A percentile compares a stretch with the other conserved stretches of the same genome.
Evolutionary conservation across 2,113 vertebrate genomes (phyloP).

Genomic region (Empidonax alnorum): DNA sequence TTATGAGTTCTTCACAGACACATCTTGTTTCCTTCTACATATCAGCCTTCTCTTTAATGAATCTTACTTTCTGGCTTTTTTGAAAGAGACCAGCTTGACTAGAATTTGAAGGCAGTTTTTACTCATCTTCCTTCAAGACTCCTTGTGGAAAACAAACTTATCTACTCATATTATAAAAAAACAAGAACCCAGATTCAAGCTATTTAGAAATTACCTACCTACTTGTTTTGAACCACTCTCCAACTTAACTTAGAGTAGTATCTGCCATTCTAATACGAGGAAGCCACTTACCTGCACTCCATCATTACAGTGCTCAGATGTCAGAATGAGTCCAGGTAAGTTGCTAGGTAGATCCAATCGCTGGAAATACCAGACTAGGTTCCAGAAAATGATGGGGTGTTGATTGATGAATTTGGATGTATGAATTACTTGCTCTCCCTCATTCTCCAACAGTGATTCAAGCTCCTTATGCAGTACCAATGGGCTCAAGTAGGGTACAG

Average conservation of each 20-base stretch:
- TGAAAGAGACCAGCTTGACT: neutral
- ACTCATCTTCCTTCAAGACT: neutral
- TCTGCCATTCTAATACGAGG: fast-evolving
- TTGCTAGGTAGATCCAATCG: conserved; percentile 92
- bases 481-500: conserved; percentile 95
- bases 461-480: conserved; percentile 96
- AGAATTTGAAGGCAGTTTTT: neutral
- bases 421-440: conserved; percentile 96
- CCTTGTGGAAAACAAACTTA: neutral
- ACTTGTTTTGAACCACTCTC: neutral
- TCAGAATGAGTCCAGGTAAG: conserved; percentile 93
- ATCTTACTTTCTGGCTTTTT: neutral
- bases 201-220: neutral
- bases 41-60: neutral
- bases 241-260: neutral
- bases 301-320: conserved; percentile 95
- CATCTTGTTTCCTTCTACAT: neutral
- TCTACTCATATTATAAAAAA: neutral
- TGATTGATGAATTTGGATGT: conserved; percentile 97
- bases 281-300: conserved; percentile 84
- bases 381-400: conserved; percentile 99
- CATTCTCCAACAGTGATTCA: conserved; percentile 95
- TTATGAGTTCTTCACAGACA: neutral
- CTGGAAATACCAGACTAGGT: conserved; percentile 96
- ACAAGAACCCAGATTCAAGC: neutral